These are phyloP conservation scores for Butastur rufipennis DNA, from an alignment of 2,113 vertebrate genomes.

Conservation along the genomic window DNA sequence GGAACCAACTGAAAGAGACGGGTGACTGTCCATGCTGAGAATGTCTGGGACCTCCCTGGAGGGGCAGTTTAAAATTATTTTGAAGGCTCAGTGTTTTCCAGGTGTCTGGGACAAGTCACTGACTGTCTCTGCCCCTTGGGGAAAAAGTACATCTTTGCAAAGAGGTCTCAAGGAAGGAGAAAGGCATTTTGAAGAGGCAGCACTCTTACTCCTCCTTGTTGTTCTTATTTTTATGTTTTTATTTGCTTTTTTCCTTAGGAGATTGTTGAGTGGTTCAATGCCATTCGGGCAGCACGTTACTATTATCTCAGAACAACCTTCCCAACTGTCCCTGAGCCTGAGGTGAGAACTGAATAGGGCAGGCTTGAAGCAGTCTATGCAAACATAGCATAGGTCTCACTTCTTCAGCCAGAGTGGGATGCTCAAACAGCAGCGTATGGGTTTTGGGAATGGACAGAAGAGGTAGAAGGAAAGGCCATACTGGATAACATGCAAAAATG, in stretches of 20 bases:
- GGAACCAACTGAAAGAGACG: neutral
- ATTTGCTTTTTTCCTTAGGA: constrained; percentile 73
- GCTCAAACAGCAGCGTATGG: neutral
- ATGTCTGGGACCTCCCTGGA: neutral
- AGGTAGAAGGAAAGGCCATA: neutral
- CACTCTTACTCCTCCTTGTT: neutral
- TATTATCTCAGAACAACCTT: constrained; percentile 84
- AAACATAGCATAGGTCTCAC: neutral
- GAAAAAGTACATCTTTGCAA: neutral
- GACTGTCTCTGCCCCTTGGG: neutral
- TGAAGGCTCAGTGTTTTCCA: neutral
- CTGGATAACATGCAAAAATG: neutral
- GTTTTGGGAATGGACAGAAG: neutral
- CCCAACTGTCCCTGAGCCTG: constrained; percentile 78
- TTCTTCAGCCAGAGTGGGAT: neutral
- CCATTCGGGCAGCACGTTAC: constrained; percentile 86
- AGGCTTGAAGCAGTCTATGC: neutral
- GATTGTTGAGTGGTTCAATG: constrained; percentile 93
- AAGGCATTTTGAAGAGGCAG: neutral
- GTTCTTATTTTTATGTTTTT: neutral
- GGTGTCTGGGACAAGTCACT: neutral
- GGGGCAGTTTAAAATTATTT: neutral
- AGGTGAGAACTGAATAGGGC: constrained; percentile 74
- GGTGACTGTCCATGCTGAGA: neutral
- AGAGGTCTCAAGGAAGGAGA: neutral